These are phyloP conservation scores for Drosophila auraria DNA, from an alignment of 1,140 invertebrate species.

Conservation along the genomic window DNA sequence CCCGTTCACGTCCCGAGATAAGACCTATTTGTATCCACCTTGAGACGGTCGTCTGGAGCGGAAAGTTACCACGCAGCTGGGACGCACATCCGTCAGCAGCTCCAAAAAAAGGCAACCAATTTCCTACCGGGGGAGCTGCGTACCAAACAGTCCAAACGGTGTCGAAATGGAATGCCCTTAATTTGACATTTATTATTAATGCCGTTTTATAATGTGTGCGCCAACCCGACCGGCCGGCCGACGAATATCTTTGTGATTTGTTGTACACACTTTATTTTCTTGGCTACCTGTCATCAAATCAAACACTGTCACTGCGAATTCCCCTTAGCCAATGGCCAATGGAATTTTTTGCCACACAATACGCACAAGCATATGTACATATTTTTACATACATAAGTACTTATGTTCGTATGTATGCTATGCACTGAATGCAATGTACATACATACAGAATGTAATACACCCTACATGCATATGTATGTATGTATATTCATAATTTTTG, in stretches of 20 bases:
- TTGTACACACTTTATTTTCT: constrained; percentile 17
- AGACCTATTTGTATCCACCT: constrained; percentile 8
- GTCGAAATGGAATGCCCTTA: constrained; percentile 71
- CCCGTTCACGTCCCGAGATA: neutral
- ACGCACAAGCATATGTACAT: neutral
- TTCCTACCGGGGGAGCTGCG: constrained; percentile 57
- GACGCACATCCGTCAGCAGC: neutral
- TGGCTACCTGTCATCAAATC: constrained; percentile 5
- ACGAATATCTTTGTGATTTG: constrained; percentile 61
- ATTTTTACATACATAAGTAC: neutral
- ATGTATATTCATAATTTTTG: neutral
- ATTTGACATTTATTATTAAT: constrained; percentile 76
- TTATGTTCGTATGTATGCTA: neutral
- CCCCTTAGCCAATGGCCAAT: neutral
- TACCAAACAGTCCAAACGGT: constrained; percentile 25
- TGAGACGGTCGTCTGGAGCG: neutral
- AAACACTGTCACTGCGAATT: neutral
- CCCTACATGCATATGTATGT: neutral
- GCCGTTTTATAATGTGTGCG: constrained; percentile 66
- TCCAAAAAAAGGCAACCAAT: constrained; percentile 13
- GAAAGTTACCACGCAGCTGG: constrained; percentile 14
- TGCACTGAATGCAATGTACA: too few species aligned
- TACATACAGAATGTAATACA: neutral
- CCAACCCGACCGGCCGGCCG: constrained; percentile 12
- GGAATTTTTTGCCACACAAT: constrained; percentile 2